phyloP scores from a whole-genome alignment of 1,140 invertebrate genomes.

The Chionoecetes opilio region DNA sequence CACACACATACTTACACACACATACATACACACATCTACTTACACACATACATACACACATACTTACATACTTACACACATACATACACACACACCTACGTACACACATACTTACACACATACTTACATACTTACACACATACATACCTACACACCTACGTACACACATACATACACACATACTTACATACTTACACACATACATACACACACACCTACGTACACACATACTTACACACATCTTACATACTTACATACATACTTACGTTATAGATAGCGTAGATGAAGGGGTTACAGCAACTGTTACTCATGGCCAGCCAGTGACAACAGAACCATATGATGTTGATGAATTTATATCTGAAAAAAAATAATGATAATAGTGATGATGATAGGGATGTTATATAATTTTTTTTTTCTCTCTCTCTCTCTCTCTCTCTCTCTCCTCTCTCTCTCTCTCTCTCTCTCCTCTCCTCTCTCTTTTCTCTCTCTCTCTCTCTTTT shows the following conservation, averaged over 20 bases:
- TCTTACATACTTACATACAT: too few species aligned
- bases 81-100: neutral
- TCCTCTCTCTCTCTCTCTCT: conserved; percentile 39
- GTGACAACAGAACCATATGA: conserved; percentile 92
- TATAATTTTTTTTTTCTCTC: neutral
- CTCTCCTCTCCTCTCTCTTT: neutral
- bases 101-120: neutral
- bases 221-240: neutral
- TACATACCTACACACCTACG: neutral
- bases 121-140: neutral
- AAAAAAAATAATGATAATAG: conserved; percentile 66
- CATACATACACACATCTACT: too few species aligned
- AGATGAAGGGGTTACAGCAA: conserved; percentile 86
- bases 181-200: neutral
- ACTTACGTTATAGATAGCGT: conserved; percentile 85
- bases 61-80: neutral
- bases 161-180: neutral
- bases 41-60: too few species aligned
- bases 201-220: neutral
- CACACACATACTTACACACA: too few species aligned
- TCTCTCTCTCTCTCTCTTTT: neutral
- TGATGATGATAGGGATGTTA: too few species aligned
- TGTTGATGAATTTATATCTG: conserved; percentile 90
- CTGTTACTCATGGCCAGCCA: conserved; percentile 91
- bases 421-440: conserved; percentile 17